These are phyloP conservation scores for Reticulitermes lucifugus DNA, from an alignment of 2,888 invertebrate genomes.

Conservation along the genomic window DNA sequence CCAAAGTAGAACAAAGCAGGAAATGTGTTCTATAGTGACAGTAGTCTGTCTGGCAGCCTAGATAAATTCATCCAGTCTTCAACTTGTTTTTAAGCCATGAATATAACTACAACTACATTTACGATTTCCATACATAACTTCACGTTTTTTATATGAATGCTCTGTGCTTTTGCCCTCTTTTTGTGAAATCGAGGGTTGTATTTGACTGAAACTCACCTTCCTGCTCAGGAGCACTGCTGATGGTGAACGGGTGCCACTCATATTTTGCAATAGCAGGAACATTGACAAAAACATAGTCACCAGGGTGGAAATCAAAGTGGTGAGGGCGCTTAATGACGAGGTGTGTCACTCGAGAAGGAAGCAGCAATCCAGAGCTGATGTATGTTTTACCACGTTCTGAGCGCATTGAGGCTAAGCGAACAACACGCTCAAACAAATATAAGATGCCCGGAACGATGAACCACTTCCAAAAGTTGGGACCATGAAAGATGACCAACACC, in stretches of 20 bases:
- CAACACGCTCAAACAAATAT: conserved; percentile 81
- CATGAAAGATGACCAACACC: conserved; percentile 86
- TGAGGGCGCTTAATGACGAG: conserved; percentile 88
- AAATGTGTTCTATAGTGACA: no score
- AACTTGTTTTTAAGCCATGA: no score
- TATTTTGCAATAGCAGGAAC: conserved; percentile 92
- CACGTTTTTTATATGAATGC: no score
- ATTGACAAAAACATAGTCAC: conserved; percentile 94
- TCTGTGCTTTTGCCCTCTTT: no score
- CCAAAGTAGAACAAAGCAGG: no score
- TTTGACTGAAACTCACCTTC: conserved; percentile 67
- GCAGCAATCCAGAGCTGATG: conserved; percentile 86
- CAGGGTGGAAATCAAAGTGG: conserved; percentile 90
- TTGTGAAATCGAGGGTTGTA: no score
- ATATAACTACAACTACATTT: no score
- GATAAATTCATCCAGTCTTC: no score
- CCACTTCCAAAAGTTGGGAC: conserved; percentile 97
- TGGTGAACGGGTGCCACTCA: conserved; percentile 98
- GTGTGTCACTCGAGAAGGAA: conserved; percentile 92
- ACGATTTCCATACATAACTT: no score
- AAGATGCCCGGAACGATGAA: conserved; percentile 84
- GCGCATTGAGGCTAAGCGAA: conserved; percentile 68
- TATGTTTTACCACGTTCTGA: conserved; percentile 88
- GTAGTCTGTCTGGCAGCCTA: no score
- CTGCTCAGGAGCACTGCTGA: conserved; percentile 95